These are phyloP conservation scores for Kobus ellipsiprymnus DNA, from an alignment of 2,113 vertebrate species.

Conservation along the genomic window DNA sequence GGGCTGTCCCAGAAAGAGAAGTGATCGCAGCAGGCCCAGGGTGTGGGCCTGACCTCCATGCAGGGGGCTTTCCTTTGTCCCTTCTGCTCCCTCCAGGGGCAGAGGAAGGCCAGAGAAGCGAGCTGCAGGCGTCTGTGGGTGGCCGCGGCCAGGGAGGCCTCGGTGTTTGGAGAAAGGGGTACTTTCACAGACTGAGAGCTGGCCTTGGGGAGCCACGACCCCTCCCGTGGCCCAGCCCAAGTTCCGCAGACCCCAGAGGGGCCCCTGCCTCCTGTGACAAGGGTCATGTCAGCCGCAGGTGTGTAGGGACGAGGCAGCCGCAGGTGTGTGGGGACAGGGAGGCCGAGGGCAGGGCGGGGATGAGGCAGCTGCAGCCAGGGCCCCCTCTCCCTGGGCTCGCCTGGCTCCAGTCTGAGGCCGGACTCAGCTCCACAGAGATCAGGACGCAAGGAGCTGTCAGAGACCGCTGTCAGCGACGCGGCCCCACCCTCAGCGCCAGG, in stretches of 20 bases:
- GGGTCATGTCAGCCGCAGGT: neutral
- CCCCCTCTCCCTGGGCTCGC: neutral
- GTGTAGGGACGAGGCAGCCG: neutral
- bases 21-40: neutral
- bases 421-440: neutral
- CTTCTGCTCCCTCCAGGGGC: neutral
- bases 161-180: slow-evolving; percentile 41
- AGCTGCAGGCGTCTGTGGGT: neutral
- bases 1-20: neutral
- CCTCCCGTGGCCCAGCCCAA: slow-evolving; percentile 43
- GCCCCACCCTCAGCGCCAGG: neutral
- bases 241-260: slow-evolving; percentile 54
- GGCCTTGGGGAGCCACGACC: slow-evolving; percentile 43
- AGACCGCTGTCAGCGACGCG: fast-evolving
- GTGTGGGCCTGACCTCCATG: neutral
- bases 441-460: neutral
- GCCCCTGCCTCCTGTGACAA: neutral
- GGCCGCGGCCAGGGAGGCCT: slow-evolving; percentile 20
- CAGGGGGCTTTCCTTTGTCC: neutral
- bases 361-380: neutral
- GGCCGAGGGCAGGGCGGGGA: neutral
- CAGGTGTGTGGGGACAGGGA: neutral
- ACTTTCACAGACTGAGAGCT: slow-evolving; percentile 50
- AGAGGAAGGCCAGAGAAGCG: neutral
- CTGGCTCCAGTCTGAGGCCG: neutral